These are phyloP conservation scores for Ectropis grisescens DNA, from an alignment of 1,140 invertebrate genomes.

Conservation along the genomic window DNA sequence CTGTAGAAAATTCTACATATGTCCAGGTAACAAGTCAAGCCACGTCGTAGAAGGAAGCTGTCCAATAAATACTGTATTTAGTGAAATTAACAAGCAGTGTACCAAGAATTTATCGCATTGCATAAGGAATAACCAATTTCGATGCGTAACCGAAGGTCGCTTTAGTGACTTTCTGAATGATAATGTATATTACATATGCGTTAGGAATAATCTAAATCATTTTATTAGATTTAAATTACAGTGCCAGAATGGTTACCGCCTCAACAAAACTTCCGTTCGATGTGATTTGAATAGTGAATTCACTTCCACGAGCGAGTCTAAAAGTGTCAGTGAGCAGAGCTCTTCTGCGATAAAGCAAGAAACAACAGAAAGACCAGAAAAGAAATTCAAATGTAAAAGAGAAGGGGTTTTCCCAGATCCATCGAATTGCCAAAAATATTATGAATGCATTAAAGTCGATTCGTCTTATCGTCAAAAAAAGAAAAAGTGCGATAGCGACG, in stretches of 20 bases:
- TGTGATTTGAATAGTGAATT: constrained; percentile 18
- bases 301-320: constrained; percentile 12
- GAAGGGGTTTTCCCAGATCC: constrained; percentile 43
- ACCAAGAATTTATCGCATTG: constrained; percentile 55
- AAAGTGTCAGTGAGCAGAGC: constrained; percentile 18
- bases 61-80: constrained; percentile 46
- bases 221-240: constrained; percentile 43
- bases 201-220: constrained; percentile 17
- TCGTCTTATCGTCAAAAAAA: constrained; percentile 27
- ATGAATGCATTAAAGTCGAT: constrained; percentile 29
- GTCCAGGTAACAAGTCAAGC: constrained; percentile 27
- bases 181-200: constrained; percentile 51
- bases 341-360: constrained; percentile 6
- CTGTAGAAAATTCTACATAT: constrained; percentile 54
- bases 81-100: constrained; percentile 48
- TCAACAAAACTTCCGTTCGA: constrained; percentile 28
- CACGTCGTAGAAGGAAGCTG: constrained; percentile 31
- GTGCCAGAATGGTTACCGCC: constrained; percentile 38
- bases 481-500: constrained; percentile 39
- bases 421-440: constrained; percentile 43
- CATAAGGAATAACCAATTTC: constrained; percentile 42
- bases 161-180: constrained; percentile 32
- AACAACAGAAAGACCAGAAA: constrained; percentile 7
- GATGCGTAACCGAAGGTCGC: constrained; percentile 35
- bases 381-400: constrained; percentile 30